Evolutionary conservation across 2,113 vertebrate genomes (phyloP).

Genomic region (Elgaria multicarinata): DNA sequence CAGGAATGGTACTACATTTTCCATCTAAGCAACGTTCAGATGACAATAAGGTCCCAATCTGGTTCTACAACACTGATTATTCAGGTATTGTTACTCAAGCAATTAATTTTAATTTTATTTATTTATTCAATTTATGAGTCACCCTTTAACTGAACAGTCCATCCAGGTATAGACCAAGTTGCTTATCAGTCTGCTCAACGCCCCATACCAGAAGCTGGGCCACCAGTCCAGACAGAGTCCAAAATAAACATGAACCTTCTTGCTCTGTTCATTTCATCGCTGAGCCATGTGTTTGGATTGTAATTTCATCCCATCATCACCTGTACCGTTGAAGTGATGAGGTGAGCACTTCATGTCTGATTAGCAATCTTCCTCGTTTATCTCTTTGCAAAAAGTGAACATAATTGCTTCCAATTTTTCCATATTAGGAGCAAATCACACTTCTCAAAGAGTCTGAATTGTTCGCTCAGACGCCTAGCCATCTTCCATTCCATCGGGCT

Average conservation of each 20-base stretch:
- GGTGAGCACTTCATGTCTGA: not conserved
- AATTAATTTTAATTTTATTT: too few species aligned
- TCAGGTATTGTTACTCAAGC: not conserved
- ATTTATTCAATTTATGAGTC: too few species aligned
- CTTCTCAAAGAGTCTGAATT: not conserved
- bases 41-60: not conserved
- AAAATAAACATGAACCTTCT: not conserved
- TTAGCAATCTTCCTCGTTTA: constrained; percentile 16
- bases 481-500: not conserved
- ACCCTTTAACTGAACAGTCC: too few species aligned
- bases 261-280: not conserved
- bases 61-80: not conserved
- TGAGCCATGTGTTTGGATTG: not conserved
- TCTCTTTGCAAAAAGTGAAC: not conserved
- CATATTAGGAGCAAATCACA: not conserved
- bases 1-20: not conserved
- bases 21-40: too few species aligned
- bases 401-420: constrained; percentile 21
- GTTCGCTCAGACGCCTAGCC: not conserved
- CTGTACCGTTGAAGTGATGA: not conserved
- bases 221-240: not conserved
- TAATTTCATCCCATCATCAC: not conserved
- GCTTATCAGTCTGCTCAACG: not conserved
- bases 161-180: not conserved
- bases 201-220: too few species aligned